Conservation (phyloP, 1,140 invertebrate genomes). For the Cydia amplana region DNA sequence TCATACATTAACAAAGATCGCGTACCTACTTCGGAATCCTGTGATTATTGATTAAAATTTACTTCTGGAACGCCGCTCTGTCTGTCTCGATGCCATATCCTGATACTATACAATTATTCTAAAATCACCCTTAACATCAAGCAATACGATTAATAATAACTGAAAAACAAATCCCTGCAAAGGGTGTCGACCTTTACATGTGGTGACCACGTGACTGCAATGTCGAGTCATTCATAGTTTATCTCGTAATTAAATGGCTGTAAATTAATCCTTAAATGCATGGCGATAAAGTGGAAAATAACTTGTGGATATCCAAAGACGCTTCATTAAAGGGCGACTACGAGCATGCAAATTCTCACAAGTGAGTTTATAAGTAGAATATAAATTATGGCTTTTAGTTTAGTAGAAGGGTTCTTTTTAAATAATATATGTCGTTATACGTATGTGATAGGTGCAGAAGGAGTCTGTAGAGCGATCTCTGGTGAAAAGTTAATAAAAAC, state of each 20-base stretch:
- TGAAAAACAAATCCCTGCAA: slow-evolving; percentile 35
- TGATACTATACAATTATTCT: background rate
- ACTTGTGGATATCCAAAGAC: background rate
- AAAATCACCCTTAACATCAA: slow-evolving; percentile 32
- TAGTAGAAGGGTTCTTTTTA: background rate
- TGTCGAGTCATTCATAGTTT: slow-evolving; percentile 24
- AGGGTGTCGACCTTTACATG: slow-evolving; percentile 54
- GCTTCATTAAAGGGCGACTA: slow-evolving; percentile 13
- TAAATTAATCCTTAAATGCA: background rate
- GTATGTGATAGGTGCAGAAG: background rate
- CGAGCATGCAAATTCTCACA: slow-evolving; percentile 20
- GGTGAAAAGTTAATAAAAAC: background rate
- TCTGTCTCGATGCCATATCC: slow-evolving; percentile 10
- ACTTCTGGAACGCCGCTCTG: slow-evolving; percentile 6
- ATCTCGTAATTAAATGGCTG: background rate
- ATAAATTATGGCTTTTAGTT: background rate
- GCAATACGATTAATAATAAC: slow-evolving; percentile 1
- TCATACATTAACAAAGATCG: slow-evolving; percentile 12
- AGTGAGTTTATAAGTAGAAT: background rate
- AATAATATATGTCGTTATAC: background rate
- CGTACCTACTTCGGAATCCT: background rate
- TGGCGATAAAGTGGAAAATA: background rate
- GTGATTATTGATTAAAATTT: slow-evolving; percentile 20
- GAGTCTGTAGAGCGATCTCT: background rate
- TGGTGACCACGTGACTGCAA: slow-evolving; percentile 44